phyloP scores from a whole-genome alignment of 1,140 invertebrate genomes.

The Teleogryllus occipitalis region DNA sequence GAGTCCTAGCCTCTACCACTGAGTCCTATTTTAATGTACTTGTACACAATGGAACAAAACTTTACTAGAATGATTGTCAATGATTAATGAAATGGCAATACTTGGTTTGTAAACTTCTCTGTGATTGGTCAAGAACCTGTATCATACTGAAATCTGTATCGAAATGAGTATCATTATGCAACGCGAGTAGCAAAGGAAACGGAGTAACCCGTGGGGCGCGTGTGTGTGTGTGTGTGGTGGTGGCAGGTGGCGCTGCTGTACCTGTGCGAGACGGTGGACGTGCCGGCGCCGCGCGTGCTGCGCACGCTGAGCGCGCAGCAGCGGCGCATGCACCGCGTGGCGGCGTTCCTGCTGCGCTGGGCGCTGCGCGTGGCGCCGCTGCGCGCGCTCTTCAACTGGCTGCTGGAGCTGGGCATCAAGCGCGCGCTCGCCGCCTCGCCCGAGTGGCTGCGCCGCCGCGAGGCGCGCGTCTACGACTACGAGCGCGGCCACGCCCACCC shows the following conservation, averaged over 20 bases:
- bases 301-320: constrained; percentile 28
- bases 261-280: constrained; percentile 30
- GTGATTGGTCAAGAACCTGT: too few relatives aligned
- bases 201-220: too few relatives aligned
- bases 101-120: too few relatives aligned
- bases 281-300: constrained; percentile 32
- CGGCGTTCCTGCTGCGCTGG: constrained; percentile 26
- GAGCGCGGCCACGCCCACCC: neutral
- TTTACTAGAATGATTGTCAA: too few relatives aligned
- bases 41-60: too few relatives aligned
- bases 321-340: constrained; percentile 25
- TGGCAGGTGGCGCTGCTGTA: constrained; percentile 28
- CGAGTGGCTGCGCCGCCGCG: neutral
- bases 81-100: too few relatives aligned
- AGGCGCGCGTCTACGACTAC: neutral
- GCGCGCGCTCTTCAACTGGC: constrained; percentile 22
- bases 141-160: too few relatives aligned
- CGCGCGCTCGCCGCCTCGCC: constrained; percentile 18
- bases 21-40: too few relatives aligned
- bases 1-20: too few relatives aligned
- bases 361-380: constrained; percentile 23
- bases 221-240: too few relatives aligned
- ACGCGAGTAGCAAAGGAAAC: too few relatives aligned
- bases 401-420: constrained; percentile 20
- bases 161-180: too few relatives aligned